Evolutionary conservation across 2,797 vertebrate species (phyloP).

Genomic region (Petrocephalus sullivani): DNA sequence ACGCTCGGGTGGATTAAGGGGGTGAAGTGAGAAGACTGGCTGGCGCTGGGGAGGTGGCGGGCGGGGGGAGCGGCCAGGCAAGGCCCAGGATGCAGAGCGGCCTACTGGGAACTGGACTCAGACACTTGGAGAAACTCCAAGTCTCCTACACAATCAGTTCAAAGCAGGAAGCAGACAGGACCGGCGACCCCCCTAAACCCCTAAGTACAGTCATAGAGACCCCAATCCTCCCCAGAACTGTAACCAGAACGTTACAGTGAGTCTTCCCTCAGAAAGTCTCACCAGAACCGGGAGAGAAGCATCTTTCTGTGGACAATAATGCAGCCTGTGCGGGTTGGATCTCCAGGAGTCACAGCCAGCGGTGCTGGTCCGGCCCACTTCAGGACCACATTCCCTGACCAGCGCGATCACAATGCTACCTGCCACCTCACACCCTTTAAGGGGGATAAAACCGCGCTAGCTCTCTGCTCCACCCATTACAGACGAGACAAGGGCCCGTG

Average conservation of each 20-base stretch:
- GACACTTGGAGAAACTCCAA: neutral
- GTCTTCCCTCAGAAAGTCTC: neutral
- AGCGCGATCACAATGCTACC: neutral
- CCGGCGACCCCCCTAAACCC: neutral
- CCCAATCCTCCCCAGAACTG: neutral
- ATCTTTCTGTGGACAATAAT: neutral
- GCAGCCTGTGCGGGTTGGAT: neutral
- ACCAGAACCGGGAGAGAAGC: neutral
- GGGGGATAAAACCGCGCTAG: neutral
- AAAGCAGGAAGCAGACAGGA: neutral
- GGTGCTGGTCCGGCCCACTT: neutral
- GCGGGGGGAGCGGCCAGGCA: constrained; percentile 31
- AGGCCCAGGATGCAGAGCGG: constrained; percentile 47
- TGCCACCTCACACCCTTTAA: neutral
- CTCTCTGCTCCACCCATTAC: neutral
- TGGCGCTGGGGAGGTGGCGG: constrained; percentile 49
- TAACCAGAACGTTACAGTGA: neutral
- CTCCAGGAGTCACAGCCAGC: neutral
- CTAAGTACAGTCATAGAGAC: neutral
- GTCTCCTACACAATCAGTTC: neutral
- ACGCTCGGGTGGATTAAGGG: constrained; percentile 14
- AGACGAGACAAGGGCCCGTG: neutral
- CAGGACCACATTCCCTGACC: neutral
- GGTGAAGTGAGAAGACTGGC: constrained; percentile 30
- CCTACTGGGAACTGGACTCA: neutral